Evolutionary conservation across 1,140 invertebrate genomes (phyloP), one percentile per base, ranked within the genome.

Genomic region (Macrocentrus cingulum): DNA sequence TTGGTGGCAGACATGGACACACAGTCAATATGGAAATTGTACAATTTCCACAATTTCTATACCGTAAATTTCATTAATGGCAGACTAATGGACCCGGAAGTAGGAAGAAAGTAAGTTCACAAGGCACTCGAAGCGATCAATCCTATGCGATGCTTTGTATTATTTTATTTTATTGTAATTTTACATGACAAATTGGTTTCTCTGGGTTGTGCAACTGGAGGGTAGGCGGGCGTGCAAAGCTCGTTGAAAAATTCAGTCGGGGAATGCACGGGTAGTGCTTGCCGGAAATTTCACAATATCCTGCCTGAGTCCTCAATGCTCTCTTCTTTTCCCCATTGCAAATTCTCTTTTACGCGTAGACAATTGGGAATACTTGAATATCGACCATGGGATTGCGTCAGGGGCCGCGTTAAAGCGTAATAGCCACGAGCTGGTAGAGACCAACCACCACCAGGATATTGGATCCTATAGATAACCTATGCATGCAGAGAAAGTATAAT

Each of bases 381-480:
- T 49, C n/a, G 23, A 49, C 16, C 13, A 18, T 32, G 46, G 84
- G 16, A 78, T 83, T 60, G 82, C 85, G 64, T 85, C 86, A 71
- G 70, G 41, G 9, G 25, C 4, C 25, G 25, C 25, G 25, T 29
- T 4, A 29, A 29, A 29, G 9, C 25, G 25, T 29, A 29, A 29
- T 29, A 9, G 25, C 25, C 4, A 29, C 4, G 9, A 9, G 25
- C 4, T 4, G 25, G 25, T 29, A 29, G 4, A 29, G 25, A 29
- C 25, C 9, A 29, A 4, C 9, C 25, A n/a, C n/a, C n/a, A n/a
- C n/a, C n/a, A n/a, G n/a, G 25, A 29, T 29, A 29, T 29, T 29
- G 25, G 25, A 29, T 29, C 25, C 25, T 29, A 29, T 29, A 29
- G 25, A 29, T 29, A 29, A 29, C 25, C 25, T 9, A 29, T 29